Conservation (phyloP, 1,140 invertebrate species). For the Zophobas atratus region DNA sequence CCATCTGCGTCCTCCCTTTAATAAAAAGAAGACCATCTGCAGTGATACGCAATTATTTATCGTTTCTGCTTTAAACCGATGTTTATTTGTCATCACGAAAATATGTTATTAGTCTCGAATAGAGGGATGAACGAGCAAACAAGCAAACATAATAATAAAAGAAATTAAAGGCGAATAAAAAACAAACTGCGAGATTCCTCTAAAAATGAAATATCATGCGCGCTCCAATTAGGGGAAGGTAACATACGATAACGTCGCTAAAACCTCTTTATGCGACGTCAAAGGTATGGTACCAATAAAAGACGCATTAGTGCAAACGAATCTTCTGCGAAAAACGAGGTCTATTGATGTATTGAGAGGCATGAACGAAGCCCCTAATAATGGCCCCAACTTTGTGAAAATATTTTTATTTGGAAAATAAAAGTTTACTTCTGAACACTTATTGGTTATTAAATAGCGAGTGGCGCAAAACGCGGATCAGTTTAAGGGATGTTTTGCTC, state of each 20-base stretch:
- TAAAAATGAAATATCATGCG: constrained; percentile 9
- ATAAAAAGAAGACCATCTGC: not conserved
- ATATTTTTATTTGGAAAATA: constrained; percentile 41
- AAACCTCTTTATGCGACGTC: constrained; percentile 33
- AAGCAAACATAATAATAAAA: constrained; percentile 25
- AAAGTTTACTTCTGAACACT: not conserved
- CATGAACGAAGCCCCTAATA: not conserved
- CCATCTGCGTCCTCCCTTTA: not conserved
- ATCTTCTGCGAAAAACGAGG: constrained; percentile 16
- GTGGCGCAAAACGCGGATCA: too few species aligned
- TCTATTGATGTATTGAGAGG: constrained; percentile 33
- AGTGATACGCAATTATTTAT: constrained; percentile 9
- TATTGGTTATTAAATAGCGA: too few species aligned
- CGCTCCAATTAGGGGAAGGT: constrained; percentile 28
- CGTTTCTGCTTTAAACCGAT: not conserved
- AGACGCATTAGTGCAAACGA: constrained; percentile 36
- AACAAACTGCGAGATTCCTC: constrained; percentile 5
- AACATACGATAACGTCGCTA: constrained; percentile 38
- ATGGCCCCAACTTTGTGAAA: constrained; percentile 9
- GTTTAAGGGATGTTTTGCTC: too few species aligned
- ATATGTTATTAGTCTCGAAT: constrained; percentile 7
- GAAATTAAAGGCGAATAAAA: constrained; percentile 17
- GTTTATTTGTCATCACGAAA: constrained; percentile 7
- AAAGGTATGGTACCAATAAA: constrained; percentile 35
- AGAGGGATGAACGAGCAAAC: constrained; percentile 3